Base-by-base conservation (phyloP, 2,113 vertebrate species). In the Eulemur rufifrons region DNA sequence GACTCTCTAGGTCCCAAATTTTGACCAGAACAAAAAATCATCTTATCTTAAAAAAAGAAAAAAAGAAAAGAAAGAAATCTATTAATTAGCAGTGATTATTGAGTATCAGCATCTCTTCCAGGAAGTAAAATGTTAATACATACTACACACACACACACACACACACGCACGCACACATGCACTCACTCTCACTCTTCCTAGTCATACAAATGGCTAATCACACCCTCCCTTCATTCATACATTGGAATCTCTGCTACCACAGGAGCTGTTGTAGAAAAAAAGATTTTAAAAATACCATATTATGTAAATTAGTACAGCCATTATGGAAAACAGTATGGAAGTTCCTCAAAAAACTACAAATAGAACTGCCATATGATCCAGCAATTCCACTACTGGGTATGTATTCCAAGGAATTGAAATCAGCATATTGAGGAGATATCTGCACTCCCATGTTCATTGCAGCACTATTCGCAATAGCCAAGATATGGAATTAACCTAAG, bases 1-100 rank as follows among this genome's bases (percentile, higher is more conserved):
- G 45, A 84, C 34, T 97, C 39, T 85, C 18, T 77, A 73, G 29
- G 8, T 84, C 73, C 50, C 42, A 93, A 32, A 89, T 82, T 92
- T 77, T 97, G 42, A 39, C 6, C 34, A 68, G 32, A 68, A 88
- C 17, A 87, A 42, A n/a, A 5, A 69, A 74, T 56, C 25, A 87
- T 66, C 64, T 45, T 82, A 64, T 50, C 61, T 9, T 37, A 20
- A 37, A 64, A 76, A 27, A 64, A 66, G 39, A 8, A 27, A 29
- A 10, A 91, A 68, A 6, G 27, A 94, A 84, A 66, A 29, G 23
- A 56, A 47, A 82, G 11, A 80, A 82, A 52, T 42, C 27, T 39
- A 2, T 91, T 52, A 52, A 54, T 45, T 80, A 54, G 37, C 11
- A 63, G 27, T 91, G 81, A 76, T 84, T 94, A 68, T 80, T 94